Evolutionary conservation across 2,797 vertebrate genomes (phyloP), one percentile per base, ranked within the genome.

Genomic region (Lagodon rhomboides): DNA sequence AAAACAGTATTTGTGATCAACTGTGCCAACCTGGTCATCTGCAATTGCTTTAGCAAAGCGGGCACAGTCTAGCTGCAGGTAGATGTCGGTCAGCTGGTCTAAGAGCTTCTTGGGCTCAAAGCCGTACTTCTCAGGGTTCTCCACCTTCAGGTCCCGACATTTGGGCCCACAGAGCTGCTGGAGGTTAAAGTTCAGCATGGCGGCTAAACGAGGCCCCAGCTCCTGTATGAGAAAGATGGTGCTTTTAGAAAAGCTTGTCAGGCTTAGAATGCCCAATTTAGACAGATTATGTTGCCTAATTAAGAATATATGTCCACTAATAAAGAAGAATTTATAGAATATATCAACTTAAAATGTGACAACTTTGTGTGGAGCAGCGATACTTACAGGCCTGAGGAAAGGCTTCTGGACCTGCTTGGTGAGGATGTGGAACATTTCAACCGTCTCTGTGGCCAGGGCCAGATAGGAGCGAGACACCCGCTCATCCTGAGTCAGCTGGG

Each of bases 331-430:
- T 8, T 8, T 38, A 38, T 15, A 34, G 27, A 70, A 60, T 1
- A 62, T 0, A 72, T 55, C 0, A 3, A 8, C 10, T 38, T 23
- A 3, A 53, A 67, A 7, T 25, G 12, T 58, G 30, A 67, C 18
- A 1, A 16, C 41, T 69, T 56, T 27, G 58, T 30, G 18, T 18
- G 16, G 49, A 12, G 59, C 64, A 69, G 65, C 0, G n/a, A 56
- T 63, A 97, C 98, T 99, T 92, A 99, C 98, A 27, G 98, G 98
- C 90, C 98, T 95, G 91, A 99, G 97, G 93, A 99, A 99, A 77
- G 98, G 98, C 94, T 99, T 99, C 95, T 99, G 98, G 89, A 99
- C 98, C 93, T 99, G 98, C 94, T 99, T 99, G 84, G 98, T 99
- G 82, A 99, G 97, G 88, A 99, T 98, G 91, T 99, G 98, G 91